Conservation (phyloP, 2,797 vertebrate genomes). For the Nothura maculosa region DNA sequence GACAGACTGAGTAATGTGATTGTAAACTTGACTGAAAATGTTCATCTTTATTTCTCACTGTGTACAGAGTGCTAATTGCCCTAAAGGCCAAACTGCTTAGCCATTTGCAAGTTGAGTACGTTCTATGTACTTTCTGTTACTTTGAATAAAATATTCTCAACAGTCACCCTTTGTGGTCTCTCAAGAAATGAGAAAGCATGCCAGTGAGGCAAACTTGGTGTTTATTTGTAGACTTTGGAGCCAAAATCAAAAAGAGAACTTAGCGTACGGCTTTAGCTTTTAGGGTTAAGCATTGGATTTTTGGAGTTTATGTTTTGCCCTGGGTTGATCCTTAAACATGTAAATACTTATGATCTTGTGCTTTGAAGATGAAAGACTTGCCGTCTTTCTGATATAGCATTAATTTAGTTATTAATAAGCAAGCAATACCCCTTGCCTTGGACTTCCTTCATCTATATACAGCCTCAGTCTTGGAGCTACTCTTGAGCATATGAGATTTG, state of each 20-base stretch:
- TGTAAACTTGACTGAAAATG: background rate
- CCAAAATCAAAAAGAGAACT: background rate
- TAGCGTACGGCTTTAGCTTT: background rate
- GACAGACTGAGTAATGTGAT: background rate
- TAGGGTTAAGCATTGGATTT: background rate
- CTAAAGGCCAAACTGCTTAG: background rate
- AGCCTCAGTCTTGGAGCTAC: background rate
- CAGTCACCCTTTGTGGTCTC: background rate
- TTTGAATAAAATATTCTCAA: too few relatives aligned
- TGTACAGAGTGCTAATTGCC: background rate
- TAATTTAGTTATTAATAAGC: background rate
- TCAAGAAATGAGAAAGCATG: background rate
- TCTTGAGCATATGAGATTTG: background rate
- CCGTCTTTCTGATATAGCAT: background rate
- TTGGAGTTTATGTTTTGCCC: background rate
- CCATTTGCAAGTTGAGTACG: background rate
- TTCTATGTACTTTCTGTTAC: too few relatives aligned
- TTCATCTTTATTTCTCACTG: accelerated
- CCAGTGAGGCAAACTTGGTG: background rate
- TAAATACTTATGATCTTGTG: background rate
- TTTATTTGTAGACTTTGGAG: background rate
- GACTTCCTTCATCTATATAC: background rate
- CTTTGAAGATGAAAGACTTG: background rate
- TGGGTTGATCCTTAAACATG: background rate
- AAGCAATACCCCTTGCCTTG: background rate